phyloP scores from a whole-genome alignment of 2,888 invertebrate genomes.

The Augiades crinisus region DNA sequence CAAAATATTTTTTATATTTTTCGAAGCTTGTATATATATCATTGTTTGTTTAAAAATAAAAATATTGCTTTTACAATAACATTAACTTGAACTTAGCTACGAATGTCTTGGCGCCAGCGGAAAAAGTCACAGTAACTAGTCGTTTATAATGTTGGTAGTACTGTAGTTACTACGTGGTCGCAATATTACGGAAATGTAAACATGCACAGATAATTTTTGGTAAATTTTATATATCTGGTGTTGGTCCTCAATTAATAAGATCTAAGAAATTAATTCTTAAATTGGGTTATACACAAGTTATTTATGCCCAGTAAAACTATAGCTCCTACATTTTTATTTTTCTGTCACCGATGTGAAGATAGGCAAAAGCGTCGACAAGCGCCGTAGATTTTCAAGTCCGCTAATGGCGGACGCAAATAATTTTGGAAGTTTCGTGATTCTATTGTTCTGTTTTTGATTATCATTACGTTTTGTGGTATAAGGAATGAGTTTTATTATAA shows the following conservation, averaged over 20 bases:
- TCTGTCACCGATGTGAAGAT: constrained; percentile 75
- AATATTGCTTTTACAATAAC: background rate
- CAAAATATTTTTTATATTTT: background rate
- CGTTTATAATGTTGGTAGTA: constrained; percentile 52
- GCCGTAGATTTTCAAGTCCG: constrained; percentile 75
- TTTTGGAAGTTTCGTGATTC: constrained; percentile 80
- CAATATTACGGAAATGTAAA: constrained; percentile 75
- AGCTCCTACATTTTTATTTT: constrained; percentile 51
- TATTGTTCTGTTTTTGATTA: constrained; percentile 75
- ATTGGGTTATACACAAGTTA: constrained; percentile 27
- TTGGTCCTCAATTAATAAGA: constrained; percentile 33
- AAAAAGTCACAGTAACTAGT: constrained; percentile 56
- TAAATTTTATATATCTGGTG: constrained; percentile 43
- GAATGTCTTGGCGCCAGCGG: constrained; percentile 53
- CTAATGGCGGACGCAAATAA: constrained; percentile 81
- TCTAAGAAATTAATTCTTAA: constrained; percentile 31
- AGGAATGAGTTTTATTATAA: constrained; percentile 63
- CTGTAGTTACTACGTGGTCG: constrained; percentile 77
- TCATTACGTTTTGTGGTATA: constrained; percentile 52
- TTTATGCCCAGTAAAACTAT: constrained; percentile 29
- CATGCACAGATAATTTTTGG: constrained; percentile 63
- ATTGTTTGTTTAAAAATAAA: background rate
- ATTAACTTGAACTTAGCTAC: constrained; percentile 27
- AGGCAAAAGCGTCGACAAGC: constrained; percentile 78
- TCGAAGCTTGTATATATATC: background rate